Evolutionary conservation across 2,888 invertebrate genomes (phyloP), one percentile per base, ranked within the genome.

Genomic region (Ormyrus thymus): DNA sequence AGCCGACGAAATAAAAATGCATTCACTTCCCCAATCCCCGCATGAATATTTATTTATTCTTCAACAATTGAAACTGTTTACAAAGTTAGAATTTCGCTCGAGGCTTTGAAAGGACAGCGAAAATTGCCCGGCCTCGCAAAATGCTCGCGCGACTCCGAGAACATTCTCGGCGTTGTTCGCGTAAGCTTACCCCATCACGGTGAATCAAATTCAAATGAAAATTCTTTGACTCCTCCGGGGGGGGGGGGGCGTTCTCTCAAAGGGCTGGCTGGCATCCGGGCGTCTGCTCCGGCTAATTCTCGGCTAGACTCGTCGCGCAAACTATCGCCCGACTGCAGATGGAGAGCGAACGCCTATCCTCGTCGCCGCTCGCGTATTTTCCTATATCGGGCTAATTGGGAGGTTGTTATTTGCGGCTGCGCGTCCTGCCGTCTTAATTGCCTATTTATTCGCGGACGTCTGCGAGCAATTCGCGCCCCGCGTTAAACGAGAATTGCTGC

Each of bases 401-500:
- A 69, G 64, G 75, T 77, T 77, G 79, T 84, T 82, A 85, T 85
- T 84, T 81, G 81, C 77, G 76, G 76, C 80, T 59, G 68, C 55
- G 76, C 77, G 70, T 66, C 43, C 69, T 70, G 68, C 70, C 73
- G 58, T 81, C 53, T 65, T 76, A 78, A 82, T 82, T 76, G 76
- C 75, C 75, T 81, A 66, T 78, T 72, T 76, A 78, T 72, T 81
- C 64, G 56, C 62, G 79, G 76, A 76, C 29, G 45, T 62, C 50
- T 53, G 15, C 71, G 29, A 71, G 64, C 56, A 65, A 73, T 73
- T 58, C 58, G 70, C 66, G 55, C 72, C 58, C 61, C 55, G 53
- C 65, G 66, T 70, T 83, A 82, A 83, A 82, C 83, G 81, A 82
- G 83, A 83, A 84, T 82, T 82, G 79, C 82, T 81, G 79, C 78